These are phyloP conservation scores for Toxotes chatareus DNA, from an alignment of 2,113 vertebrate species.

Conservation along the genomic window DNA sequence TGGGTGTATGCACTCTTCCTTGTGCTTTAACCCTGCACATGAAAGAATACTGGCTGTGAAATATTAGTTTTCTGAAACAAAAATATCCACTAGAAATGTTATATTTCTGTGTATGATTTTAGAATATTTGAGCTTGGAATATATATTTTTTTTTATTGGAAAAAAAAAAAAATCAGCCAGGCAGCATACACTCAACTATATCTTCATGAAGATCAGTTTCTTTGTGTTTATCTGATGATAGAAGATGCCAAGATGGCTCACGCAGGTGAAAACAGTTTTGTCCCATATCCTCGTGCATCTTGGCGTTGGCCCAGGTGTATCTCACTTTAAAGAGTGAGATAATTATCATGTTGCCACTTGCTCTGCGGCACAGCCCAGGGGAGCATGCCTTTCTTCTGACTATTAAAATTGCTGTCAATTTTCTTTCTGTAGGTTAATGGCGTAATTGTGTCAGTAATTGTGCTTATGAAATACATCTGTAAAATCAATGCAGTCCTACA, in stretches of 20 bases:
- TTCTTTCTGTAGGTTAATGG: neutral
- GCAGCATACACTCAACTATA: neutral
- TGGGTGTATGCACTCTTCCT: neutral
- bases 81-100: neutral
- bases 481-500: too few species aligned
- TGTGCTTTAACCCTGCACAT: neutral
- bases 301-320: conserved; percentile 20
- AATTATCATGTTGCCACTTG: neutral
- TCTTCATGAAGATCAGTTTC: neutral
- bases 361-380: neutral
- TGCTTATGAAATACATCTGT: too few species aligned
- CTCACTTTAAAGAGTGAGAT: neutral
- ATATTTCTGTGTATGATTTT: neutral
- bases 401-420: neutral
- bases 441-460: neutral
- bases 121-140: neutral
- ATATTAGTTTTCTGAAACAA: neutral
- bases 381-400: neutral
- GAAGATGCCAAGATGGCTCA: neutral
- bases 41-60: neutral
- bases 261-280: neutral
- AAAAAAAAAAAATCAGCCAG: neutral
- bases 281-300: conserved; percentile 26
- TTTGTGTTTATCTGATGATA: neutral
- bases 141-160: neutral